Conservation (phyloP, 2,888 invertebrate species). For the Melanchra persicariae region DNA sequence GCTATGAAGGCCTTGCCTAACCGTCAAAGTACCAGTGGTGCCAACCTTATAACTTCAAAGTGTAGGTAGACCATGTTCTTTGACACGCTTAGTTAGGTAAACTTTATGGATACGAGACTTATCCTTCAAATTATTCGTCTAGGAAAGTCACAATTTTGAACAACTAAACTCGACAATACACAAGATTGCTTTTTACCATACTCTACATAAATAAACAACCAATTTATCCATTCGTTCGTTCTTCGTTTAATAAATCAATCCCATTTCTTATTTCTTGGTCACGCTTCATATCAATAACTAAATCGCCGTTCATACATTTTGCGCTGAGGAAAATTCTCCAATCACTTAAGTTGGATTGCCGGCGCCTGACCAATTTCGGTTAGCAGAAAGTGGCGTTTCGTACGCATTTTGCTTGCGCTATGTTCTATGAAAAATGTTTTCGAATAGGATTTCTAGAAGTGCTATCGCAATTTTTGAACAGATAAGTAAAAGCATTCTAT, state of each 20-base stretch:
- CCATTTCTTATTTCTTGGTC: constrained; percentile 14
- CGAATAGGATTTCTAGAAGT: constrained; percentile 42
- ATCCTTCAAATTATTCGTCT: too few relatives aligned
- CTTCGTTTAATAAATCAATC: constrained; percentile 41
- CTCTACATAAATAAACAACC: constrained; percentile 4
- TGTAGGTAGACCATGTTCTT: too few relatives aligned
- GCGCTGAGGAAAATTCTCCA: constrained; percentile 53
- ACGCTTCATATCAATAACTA: constrained; percentile 48
- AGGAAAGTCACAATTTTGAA: too few relatives aligned
- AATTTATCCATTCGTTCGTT: constrained; percentile 27
- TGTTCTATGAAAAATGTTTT: constrained; percentile 35
- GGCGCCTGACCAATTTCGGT: constrained; percentile 61
- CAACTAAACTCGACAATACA: too few relatives aligned
- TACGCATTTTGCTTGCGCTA: constrained; percentile 57
- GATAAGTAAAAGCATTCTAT: neutral
- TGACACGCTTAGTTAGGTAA: too few relatives aligned
- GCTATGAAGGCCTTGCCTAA: too few relatives aligned
- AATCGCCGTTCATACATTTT: constrained; percentile 44
- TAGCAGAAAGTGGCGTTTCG: constrained; percentile 55
- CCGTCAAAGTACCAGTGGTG: too few relatives aligned
- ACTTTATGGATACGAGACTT: too few relatives aligned
- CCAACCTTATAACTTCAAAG: too few relatives aligned
- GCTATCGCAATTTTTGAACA: neutral
- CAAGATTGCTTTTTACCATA: neutral
- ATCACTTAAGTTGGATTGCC: constrained; percentile 59